Evolutionary conservation across 2,797 vertebrate genomes (phyloP), one percentile per base, ranked within the genome.

Genomic region (Novumbra hubbsi): DNA sequence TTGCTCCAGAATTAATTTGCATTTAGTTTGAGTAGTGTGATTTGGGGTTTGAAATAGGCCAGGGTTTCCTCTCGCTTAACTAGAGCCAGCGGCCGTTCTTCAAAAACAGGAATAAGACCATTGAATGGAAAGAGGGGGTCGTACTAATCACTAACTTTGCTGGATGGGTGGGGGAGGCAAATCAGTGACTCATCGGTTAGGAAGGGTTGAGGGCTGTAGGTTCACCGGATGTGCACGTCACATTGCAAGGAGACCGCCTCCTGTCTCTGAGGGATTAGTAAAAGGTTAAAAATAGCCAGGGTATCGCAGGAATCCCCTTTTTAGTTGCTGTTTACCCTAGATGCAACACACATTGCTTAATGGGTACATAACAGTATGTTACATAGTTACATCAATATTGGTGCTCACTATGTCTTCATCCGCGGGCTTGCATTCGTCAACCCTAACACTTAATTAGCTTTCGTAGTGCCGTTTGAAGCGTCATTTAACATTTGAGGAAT

Each of bases 171-270:
- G n/a, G 21, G n/a, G 21, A 21, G n/a, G 49, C 74, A 76, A 65
- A 68, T 55, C 75, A 70, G 80, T 91, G 87, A 91, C 55, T 93
- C 89, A 92, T 57, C n/a, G 73, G 16, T 52, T 5, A 6, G 27
- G 73, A 71, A 77, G 85, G 87, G 84, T 85, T 73, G 60, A 85
- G 73, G 85, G 76, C 79, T 73, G 71, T 68, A 49, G 77, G 73
- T 83, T 79, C 63, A 68, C 76, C 65, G 85, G 83, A 89, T 75
- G 83, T 77, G 79, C 81, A 82, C 38, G 66, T 86, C 82, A 80
- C 78, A 64, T 55, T 8, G 0, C 28, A 15, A 71, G 34, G 65
- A 78, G 71, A 73, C 55, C n/a, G 24, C 55, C 55, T 11, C 21
- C n/a, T 60, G 55, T 60, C 55, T 14, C 60, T 2, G 74, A 74